Percentiles rank a stretch among this genome's conserved stretches.
Evolutionary conservation across 2,888 invertebrate species (phyloP).

Genomic region (Chrysolina americana): DNA sequence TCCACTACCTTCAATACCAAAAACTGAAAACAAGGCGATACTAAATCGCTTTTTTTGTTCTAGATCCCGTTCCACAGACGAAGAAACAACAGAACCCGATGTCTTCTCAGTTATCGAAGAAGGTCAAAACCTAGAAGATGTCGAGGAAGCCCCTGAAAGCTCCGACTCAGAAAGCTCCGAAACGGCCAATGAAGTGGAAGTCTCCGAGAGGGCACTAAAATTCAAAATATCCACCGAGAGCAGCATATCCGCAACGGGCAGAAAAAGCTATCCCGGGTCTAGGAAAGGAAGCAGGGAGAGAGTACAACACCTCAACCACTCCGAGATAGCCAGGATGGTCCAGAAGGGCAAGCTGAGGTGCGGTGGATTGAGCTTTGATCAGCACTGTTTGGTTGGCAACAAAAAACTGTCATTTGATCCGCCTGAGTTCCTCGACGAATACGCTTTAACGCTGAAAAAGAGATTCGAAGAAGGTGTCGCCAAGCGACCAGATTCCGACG

Average conservation of each 20-base stretch:
- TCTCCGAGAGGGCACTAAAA: slow-evolving; percentile 82
- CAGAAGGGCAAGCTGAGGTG: slow-evolving; percentile 69
- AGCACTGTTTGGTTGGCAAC: slow-evolving; percentile 62
- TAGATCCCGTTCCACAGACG: slow-evolving; percentile 71
- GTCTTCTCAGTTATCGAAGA: slow-evolving; percentile 61
- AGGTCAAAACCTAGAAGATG: slow-evolving; percentile 70
- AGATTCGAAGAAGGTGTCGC: slow-evolving; percentile 58
- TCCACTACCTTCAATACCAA: too few relatives aligned
- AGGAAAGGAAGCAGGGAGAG: slow-evolving; percentile 79
- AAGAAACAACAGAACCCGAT: slow-evolving; percentile 70
- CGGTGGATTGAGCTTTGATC: slow-evolving; percentile 64
- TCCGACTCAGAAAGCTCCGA: slow-evolving; percentile 71
- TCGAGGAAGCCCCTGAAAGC: slow-evolving; percentile 74
- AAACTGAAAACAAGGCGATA: too few relatives aligned
- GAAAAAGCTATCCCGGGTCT: slow-evolving; percentile 79
- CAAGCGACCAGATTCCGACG: slow-evolving; percentile 50
- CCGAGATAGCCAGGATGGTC: slow-evolving; percentile 70
- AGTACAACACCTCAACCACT: slow-evolving; percentile 66
- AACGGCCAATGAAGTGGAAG: slow-evolving; percentile 81
- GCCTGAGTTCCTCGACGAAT: slow-evolving; percentile 67
- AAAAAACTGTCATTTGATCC: slow-evolving; percentile 68
- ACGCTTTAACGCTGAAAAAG: slow-evolving; percentile 63
- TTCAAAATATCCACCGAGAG: slow-evolving; percentile 84
- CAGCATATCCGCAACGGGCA: slow-evolving; percentile 68
- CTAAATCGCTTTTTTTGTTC: slow-evolving; percentile 33